Evolutionary conservation across 2,113 vertebrate genomes (phyloP).

Genomic region (Leptocoma aspasia): DNA sequence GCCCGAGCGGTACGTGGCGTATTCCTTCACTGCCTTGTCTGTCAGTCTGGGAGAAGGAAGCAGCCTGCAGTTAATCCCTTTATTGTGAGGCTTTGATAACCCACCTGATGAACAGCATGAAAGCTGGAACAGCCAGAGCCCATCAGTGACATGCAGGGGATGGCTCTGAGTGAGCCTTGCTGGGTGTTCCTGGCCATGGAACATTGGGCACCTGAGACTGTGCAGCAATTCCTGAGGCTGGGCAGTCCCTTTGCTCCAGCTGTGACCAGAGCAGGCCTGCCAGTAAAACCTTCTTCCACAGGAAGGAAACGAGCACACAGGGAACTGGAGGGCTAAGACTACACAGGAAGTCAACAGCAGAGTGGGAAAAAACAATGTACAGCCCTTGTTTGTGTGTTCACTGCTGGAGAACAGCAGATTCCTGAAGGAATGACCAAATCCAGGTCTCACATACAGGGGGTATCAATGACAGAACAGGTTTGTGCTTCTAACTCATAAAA

Average conservation of each 20-base stretch:
- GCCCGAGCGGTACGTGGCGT: constrained; percentile 89
- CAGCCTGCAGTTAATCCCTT: background rate
- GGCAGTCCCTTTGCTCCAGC: background rate
- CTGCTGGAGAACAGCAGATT: background rate
- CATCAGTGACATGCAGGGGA: background rate
- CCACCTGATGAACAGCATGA: background rate
- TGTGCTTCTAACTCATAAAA: background rate
- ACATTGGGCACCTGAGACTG: accelerated
- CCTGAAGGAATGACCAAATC: background rate
- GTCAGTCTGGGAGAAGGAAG: constrained; percentile 76
- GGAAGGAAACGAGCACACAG: background rate
- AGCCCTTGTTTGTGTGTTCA: background rate
- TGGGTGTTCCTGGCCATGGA: background rate
- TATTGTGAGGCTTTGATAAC: background rate
- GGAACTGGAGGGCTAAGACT: background rate
- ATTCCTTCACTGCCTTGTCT: constrained; percentile 92
- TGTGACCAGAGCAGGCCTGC: background rate
- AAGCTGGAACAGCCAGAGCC: background rate
- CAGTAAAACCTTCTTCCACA: background rate
- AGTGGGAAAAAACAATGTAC: accelerated
- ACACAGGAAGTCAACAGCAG: background rate
- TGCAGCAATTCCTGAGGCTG: background rate
- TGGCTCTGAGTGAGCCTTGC: background rate
- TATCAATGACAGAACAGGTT: accelerated
- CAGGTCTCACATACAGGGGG: background rate